Base-by-base conservation (phyloP, 2,888 invertebrate species). In the Drosophila robusta region DNA sequence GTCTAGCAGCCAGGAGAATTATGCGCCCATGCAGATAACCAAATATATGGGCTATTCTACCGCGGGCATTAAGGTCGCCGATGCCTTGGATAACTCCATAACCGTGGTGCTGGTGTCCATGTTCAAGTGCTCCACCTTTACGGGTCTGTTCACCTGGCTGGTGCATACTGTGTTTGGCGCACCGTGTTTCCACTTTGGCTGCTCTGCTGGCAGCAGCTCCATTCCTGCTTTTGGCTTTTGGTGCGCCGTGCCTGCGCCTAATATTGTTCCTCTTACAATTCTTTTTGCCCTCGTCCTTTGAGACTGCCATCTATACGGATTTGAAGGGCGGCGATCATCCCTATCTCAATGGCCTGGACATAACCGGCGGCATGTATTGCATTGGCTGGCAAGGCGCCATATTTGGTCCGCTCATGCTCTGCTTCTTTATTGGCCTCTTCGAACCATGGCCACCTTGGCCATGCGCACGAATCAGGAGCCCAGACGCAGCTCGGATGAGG, bases 131-230 rank as follows among this genome's bases (percentile, higher is more conserved):
- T 97, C 98, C 0, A 94, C 97, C 0, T 99, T 99, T 93, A 99
- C 99, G 91, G 99, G 99, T 0, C 94, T 99, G 73, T 99, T 99
- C 95, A 99, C 99, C 0, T 99, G 99, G 98, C 95, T 99, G 70
- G 96, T 98, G 54, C 99, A 99, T 92, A 98, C 97, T 76, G 93
- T 99, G 11, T 99, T 99, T 91, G 97, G 97, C 62, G 97, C 96
- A 4, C 97, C 68, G 97, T 99, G 36, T 99, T 98, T 96, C 98
- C 87, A 91, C 90, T 0, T 41, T 98, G 85, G 99, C 98, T 0
- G 97, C 98, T 1, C 94, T 99, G 57, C 94, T 99, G 88, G 99
- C 98, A 2, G 99, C 98, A 1, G 96, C 99, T 4, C 99, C 99
- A 2, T 97, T 99, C 92, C 93, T 99, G 64, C n/a, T n/a, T n/a